A percentile compares a stretch with the other conserved stretches of the same genome.
These are phyloP conservation scores for Corbicula japonica DNA, from an alignment of 2,888 invertebrate species.

Conservation along the genomic window DNA sequence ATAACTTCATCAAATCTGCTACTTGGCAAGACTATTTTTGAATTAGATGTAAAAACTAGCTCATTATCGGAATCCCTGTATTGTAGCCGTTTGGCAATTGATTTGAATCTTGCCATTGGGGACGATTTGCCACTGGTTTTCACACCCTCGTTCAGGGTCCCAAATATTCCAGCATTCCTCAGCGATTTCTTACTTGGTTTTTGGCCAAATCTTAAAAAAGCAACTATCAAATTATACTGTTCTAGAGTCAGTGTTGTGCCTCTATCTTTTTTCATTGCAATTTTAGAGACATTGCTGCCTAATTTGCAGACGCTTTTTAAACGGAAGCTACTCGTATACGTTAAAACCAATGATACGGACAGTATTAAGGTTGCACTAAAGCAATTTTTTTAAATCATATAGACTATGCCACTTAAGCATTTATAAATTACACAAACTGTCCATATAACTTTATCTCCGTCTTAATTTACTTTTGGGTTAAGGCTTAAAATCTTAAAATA, in stretches of 20 bases:
- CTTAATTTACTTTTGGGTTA: too few species aligned
- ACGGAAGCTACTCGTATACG: too few species aligned
- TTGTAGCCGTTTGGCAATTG: slow-evolving; percentile 44
- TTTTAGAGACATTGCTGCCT: neutral
- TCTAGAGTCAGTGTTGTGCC: slow-evolving; percentile 46
- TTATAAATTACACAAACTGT: too few species aligned
- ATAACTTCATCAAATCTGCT: slow-evolving; percentile 54
- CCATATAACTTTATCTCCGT: too few species aligned
- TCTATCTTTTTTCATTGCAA: slow-evolving; percentile 23
- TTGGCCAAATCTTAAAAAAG: slow-evolving; percentile 48
- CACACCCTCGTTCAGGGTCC: slow-evolving; percentile 19
- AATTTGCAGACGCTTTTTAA: slow-evolving; percentile 14
- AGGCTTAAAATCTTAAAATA: too few species aligned
- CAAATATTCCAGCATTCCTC: slow-evolving; percentile 42
- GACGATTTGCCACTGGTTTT: neutral
- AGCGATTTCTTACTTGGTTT: slow-evolving; percentile 42
- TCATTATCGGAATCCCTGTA: slow-evolving; percentile 44
- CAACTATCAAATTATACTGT: slow-evolving; percentile 62
- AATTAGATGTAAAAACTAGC: slow-evolving; percentile 51
- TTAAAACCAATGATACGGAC: too few species aligned
- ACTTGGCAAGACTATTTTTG: slow-evolving; percentile 60
- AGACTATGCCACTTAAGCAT: too few species aligned
- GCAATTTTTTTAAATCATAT: too few species aligned
- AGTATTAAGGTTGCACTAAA: too few species aligned
- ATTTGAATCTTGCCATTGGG: slow-evolving; percentile 35